These are phyloP conservation scores for Esox lucius DNA, from an alignment of 2,797 vertebrate species.

Conservation along the genomic window DNA sequence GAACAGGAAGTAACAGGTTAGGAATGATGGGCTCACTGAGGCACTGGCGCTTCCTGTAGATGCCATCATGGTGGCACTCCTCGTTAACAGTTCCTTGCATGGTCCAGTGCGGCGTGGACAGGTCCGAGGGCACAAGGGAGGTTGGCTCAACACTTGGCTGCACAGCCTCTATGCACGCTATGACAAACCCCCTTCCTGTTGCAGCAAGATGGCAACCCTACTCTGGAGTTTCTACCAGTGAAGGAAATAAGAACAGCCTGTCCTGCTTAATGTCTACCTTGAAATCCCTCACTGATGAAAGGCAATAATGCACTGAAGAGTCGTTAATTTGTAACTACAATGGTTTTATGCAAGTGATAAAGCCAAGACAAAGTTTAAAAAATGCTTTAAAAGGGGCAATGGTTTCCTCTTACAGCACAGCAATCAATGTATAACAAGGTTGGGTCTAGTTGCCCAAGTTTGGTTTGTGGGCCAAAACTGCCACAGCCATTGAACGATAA, in stretches of 20 bases:
- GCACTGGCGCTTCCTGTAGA: conserved; percentile 55
- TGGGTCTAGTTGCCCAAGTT: not conserved
- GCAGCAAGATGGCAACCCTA: not conserved
- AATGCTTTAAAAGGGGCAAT: not conserved
- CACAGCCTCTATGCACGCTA: not conserved
- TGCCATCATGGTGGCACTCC: conserved; percentile 35
- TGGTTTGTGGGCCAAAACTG: not conserved
- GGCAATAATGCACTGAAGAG: not conserved
- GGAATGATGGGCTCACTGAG: conserved; percentile 43
- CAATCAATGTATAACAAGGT: not conserved
- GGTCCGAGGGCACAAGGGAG: too few species aligned
- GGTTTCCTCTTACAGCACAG: not conserved
- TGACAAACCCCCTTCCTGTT: conserved; percentile 8
- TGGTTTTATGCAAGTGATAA: not conserved
- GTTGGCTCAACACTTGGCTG: not conserved
- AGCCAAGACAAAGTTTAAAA: not conserved
- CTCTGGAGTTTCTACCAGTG: too few species aligned
- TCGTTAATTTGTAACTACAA: not conserved
- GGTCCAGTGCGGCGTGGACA: too few species aligned
- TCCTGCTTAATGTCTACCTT: not conserved
- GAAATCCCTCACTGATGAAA: not conserved
- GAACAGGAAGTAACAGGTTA: conserved; percentile 36
- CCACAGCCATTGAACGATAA: conserved; percentile 21
- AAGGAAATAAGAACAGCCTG: not conserved
- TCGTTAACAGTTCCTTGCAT: too few species aligned